Base-by-base conservation (phyloP, 2,888 invertebrate species). In the Ophonus ardosiacus region DNA sequence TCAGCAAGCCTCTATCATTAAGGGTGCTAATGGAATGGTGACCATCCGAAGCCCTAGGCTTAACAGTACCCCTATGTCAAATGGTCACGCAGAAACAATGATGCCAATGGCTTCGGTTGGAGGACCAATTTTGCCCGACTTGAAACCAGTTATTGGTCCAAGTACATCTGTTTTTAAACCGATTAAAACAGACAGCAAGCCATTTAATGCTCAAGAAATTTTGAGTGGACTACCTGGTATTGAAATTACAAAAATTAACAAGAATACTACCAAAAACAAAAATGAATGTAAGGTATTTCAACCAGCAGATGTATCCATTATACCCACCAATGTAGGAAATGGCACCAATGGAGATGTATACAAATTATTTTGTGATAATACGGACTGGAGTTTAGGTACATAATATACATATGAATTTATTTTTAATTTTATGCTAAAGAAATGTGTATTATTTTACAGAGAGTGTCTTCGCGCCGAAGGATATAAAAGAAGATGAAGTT, bases 381-480 rank as follows among this genome's bases (percentile, higher is more conserved):
- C 90, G 80, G 91, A 91, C 86, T 91, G 91, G 90, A 88, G 90
- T 63, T 91, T 90, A 86, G 91, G 91, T 91, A 88, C 88, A 89
- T 61, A 21, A 18, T 38, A 31, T 63, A 1, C 8, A 57, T 57
- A 57, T 57, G 1, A 78, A 51, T 63, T 61, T 38, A 7, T 81
- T 81, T 81, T 59, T n/a, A 13, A 43, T 40, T 56, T 31, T 81
- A 63, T 61, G 3, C 31, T 31, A 31, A 31, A 31, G 5, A 5
- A 31, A 31, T 31, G 2, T 31, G 6, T 31, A 31, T 31, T 31
- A 6, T 31, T 31, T 31, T 80, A 85, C 87, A 91, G 91, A 93
- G 89, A 97, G 95, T 91, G 95, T 97, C 86, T 97, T 97, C 92
- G 94, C 95, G 88, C 97, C 96, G 68, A 96, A 96, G 91, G 95